Conservation (phyloP, 2,888 invertebrate genomes). For the Aradus depressus region DNA sequence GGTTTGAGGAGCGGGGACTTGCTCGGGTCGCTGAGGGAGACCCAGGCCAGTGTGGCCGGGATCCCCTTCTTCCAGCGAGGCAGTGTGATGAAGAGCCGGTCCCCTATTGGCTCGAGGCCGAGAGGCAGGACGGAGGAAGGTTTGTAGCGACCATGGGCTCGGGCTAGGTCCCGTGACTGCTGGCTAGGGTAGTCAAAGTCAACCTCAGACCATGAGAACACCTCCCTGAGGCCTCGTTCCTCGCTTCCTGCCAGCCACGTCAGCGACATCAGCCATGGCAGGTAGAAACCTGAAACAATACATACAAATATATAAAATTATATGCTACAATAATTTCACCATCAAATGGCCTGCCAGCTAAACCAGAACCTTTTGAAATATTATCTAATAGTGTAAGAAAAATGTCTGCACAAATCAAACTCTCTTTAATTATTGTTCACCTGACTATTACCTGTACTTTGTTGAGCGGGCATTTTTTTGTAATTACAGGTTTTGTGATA, state of each 20-base stretch:
- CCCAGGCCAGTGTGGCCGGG: slow-evolving; percentile 60
- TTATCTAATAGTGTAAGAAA: too few species aligned
- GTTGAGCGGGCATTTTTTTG: too few species aligned
- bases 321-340: too few species aligned
- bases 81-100: slow-evolving; percentile 60
- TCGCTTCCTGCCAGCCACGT: slow-evolving; percentile 19
- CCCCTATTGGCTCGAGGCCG: slow-evolving; percentile 57
- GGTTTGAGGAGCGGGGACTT: slow-evolving; percentile 58
- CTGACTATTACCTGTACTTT: too few species aligned
- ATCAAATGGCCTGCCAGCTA: too few species aligned
- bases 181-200: slow-evolving; percentile 59
- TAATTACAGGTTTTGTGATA: too few species aligned
- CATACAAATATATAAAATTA: too few species aligned
- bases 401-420: too few species aligned
- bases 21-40: slow-evolving; percentile 53
- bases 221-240: slow-evolving; percentile 31
- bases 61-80: slow-evolving; percentile 68
- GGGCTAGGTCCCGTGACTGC: slow-evolving; percentile 46
- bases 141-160: slow-evolving; percentile 49
- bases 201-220: slow-evolving; percentile 62
- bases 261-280: slow-evolving; percentile 27
- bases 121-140: slow-evolving; percentile 62
- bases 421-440: too few species aligned
- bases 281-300: slow-evolving; percentile 22
- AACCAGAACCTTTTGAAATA: too few species aligned